Conservation (phyloP, 2,113 vertebrate genomes). For the Corydoras maculifer region DNA sequence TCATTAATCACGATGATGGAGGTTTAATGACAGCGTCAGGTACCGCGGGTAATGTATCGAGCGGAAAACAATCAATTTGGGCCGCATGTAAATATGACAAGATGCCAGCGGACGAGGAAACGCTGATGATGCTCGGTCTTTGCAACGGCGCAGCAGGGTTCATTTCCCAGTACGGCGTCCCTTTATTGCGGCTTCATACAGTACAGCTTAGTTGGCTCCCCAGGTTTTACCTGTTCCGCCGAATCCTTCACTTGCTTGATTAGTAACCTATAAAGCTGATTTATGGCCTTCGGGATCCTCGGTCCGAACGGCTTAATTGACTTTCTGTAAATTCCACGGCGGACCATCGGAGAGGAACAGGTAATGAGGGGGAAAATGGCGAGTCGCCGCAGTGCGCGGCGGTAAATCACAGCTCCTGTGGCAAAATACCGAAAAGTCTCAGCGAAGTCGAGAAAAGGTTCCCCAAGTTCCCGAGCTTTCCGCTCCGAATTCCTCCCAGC, state of each 20-base stretch:
- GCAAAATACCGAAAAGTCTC: constrained; percentile 35
- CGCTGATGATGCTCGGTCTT: constrained; percentile 49
- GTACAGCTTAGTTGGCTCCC: constrained; percentile 47
- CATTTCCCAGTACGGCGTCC: constrained; percentile 43
- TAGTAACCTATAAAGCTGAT: constrained; percentile 61
- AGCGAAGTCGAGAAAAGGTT: constrained; percentile 31
- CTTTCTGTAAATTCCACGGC: constrained; percentile 59
- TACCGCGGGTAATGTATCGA: constrained; percentile 21
- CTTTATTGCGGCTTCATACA: constrained; percentile 49
- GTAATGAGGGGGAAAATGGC: constrained; percentile 65
- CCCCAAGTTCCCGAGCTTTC: neutral
- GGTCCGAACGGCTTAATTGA: constrained; percentile 66
- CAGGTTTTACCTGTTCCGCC: constrained; percentile 22
- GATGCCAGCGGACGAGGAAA: constrained; percentile 20
- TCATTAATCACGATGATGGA: constrained; percentile 21
- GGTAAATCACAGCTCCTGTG: constrained; percentile 56
- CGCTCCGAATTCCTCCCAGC: too few species aligned
- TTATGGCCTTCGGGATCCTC: constrained; percentile 61
- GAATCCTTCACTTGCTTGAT: constrained; percentile 49
- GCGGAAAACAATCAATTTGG: constrained; percentile 13
- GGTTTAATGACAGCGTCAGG: constrained; percentile 14
- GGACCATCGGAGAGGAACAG: constrained; percentile 61
- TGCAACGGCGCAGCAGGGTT: constrained; percentile 47
- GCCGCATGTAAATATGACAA: constrained; percentile 33
- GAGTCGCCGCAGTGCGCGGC: constrained; percentile 47